Evolutionary conservation across 1,140 invertebrate species (phyloP), one percentile per base, ranked within the genome.

Genomic region (Pachypsylla venusta): DNA sequence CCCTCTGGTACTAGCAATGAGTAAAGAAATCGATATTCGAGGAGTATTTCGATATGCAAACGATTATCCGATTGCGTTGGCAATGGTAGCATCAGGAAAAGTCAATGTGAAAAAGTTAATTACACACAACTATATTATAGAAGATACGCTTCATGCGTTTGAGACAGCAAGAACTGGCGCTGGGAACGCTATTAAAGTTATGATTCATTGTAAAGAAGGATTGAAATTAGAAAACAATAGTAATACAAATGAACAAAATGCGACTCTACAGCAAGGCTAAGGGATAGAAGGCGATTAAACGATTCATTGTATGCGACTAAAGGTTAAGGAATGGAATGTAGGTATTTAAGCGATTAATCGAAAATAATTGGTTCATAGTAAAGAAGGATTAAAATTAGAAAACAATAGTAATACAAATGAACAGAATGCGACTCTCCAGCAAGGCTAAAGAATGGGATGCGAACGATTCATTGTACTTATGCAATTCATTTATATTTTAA

Each of bases 31-130:
- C 4, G 90, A 95, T 70, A 90, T 98, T 58, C 77, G 81, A 66
- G 93, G 93, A 53, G 81, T 90, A 25, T 96, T 97, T 72, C 79
- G 93, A 73, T 96, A 95, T 69, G 83, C 77, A 42, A 94, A 96
- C 73, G 87, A 90, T 67, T 97, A 97, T 73, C 79, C 83, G 1
- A 81, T 83, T 55, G 91, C 93, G 0, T 71, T 98, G 59, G 79
- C 84, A 1, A 78, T 98, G 72, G 79, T 97, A 2, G 79, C 89
- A 1, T 82, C 81, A 58, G 87, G 89, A 1, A 82, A 81, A 70
- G 77, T 94, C 2, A 78, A 97, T 69, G 82, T 95, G 0, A 92
- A 91, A 67, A 82, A 85, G 2, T 72, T 98, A 27, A 84, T 97
- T 14, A 95, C 93, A 1, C 93, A 98, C 72, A 83, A 88, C 67